These are phyloP conservation scores for Machimus rusticus DNA, from an alignment of 2,888 invertebrate genomes.

Conservation along the genomic window DNA sequence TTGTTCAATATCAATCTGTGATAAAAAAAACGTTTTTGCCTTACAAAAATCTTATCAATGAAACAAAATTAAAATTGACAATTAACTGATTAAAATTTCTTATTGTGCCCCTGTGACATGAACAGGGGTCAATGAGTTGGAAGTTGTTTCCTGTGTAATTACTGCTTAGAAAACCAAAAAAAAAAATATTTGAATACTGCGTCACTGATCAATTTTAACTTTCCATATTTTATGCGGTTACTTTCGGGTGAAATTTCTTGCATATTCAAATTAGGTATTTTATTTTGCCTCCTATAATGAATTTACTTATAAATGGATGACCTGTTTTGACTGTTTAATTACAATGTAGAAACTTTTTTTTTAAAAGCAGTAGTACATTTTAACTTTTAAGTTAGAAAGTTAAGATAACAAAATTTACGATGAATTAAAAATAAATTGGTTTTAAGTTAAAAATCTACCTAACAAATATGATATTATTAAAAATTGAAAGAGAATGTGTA, in stretches of 20 bases:
- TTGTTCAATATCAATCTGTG: no score
- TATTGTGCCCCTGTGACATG: background rate
- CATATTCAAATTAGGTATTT: background rate
- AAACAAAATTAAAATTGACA: background rate
- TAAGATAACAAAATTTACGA: background rate
- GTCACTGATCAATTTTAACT: background rate
- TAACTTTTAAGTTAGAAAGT: background rate
- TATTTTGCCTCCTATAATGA: background rate
- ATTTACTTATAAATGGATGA: background rate
- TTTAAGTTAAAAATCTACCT: background rate
- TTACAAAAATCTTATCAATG: background rate
- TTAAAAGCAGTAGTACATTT: background rate
- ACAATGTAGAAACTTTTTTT: background rate
- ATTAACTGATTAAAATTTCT: background rate
- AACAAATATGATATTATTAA: no score
- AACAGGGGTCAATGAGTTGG: background rate
- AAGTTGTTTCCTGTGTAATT: background rate
- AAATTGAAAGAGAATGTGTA: no score
- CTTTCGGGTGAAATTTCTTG: background rate
- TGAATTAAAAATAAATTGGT: background rate
- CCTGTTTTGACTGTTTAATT: background rate
- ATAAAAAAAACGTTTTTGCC: no score
- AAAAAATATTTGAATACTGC: background rate
- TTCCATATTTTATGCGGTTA: background rate
- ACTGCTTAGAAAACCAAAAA: background rate